Base-by-base conservation (phyloP, 2,797 vertebrate genomes). In the Phalloptychus januarius region DNA sequence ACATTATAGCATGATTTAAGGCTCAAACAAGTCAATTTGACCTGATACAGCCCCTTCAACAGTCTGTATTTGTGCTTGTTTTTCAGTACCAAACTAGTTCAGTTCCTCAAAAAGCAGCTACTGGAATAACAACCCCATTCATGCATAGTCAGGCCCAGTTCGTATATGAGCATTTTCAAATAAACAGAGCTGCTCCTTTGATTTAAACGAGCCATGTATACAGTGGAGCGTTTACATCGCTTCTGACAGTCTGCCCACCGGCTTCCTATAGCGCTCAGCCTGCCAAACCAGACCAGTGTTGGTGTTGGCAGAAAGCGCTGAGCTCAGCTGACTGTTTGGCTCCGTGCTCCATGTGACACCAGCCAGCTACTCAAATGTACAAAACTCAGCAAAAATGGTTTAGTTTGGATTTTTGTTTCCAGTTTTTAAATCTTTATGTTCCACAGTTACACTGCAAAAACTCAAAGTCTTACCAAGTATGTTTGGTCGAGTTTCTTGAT, bases 251-350 rank as follows among this genome's bases (percentile, higher is more conserved):
- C 61, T 76, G 45, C 83, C 84, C 84, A 78, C 81, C 15, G 2
- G 63, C 40, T 83, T 88, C 80, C 86, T 90, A 2, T 71, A 61
- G 28, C 54, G 10, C 67, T 28, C 74, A 16, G 36, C 50, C 58
- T 69, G 74, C 16, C 25, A 48, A 79, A 72, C 69, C 1, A 0
- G 52, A 31, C 71, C 48, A 28, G 72, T 44, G 71, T 40, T 74
- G 74, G 44, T 38, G 72, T 79, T 78, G 71, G 84, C 61, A 45
- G 56, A n/a, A 61, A 12, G 46, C 12, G 18, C 71, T 3, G 33
- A 0, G 69, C 71, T 80, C 82, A 78, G 54, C 83, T 84, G 72
- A 85, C 2, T 12, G 69, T 36, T 54, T 75, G 44, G 45, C 75
- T 46, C 13, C 31, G 44, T 50, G 48, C 36, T 58, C 46, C 33